Evolutionary conservation across 2,888 invertebrate genomes (phyloP).

Genomic region (Tiliacea aurago): DNA sequence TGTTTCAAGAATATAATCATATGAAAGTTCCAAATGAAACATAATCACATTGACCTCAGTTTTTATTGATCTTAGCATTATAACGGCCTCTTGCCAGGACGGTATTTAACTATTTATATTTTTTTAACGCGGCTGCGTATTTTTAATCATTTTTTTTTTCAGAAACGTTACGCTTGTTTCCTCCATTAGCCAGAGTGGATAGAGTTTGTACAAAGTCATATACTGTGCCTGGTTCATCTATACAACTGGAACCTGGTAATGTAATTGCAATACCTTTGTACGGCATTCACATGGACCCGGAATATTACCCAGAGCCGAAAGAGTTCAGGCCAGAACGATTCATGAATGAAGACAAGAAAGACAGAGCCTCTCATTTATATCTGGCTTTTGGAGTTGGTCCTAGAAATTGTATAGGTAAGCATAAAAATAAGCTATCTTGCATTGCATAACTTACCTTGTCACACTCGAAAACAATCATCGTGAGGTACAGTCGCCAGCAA

Average conservation of each 20-base stretch:
- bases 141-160: constrained; percentile 62
- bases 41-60: background rate
- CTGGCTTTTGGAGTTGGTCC: constrained; percentile 90
- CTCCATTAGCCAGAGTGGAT: constrained; percentile 89
- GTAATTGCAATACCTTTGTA: constrained; percentile 85
- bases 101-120: background rate
- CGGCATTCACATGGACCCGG: constrained; percentile 89
- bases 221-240: constrained; percentile 84
- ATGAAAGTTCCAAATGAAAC: background rate
- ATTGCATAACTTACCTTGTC: no score
- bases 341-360: constrained; percentile 87
- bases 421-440: background rate
- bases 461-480: background rate
- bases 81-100: background rate
- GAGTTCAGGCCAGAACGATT: constrained; percentile 90
- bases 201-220: constrained; percentile 90
- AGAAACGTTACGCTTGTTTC: constrained; percentile 91
- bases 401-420: constrained; percentile 88
- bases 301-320: constrained; percentile 89
- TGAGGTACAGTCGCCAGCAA: no score
- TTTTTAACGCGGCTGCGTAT: background rate
- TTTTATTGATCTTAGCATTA: background rate
- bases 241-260: constrained; percentile 85
- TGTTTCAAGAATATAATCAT: background rate
- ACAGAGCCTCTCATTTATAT: constrained; percentile 87